These are phyloP conservation scores for Hypotaenidia philippensis DNA, from an alignment of 2,797 vertebrate species.

Conservation along the genomic window DNA sequence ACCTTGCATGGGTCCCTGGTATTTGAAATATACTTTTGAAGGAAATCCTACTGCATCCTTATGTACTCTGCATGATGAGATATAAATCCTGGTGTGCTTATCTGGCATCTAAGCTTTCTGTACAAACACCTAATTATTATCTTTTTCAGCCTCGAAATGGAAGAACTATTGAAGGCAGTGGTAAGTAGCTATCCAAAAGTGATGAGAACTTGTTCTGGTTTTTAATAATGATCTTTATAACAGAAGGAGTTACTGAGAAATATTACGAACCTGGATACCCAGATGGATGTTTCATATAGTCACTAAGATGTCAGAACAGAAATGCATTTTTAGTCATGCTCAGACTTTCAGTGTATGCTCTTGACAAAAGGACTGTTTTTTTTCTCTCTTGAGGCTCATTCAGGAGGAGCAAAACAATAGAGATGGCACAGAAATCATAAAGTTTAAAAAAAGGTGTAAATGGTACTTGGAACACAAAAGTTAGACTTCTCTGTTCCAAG, in stretches of 20 bases:
- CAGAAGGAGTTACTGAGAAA: neutral
- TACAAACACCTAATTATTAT: neutral
- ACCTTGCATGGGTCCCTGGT: neutral
- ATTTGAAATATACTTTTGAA: neutral
- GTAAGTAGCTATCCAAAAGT: conserved; percentile 53
- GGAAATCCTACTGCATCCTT: neutral
- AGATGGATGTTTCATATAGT: neutral
- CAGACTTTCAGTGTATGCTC: rapidly evolving
- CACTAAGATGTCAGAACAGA: neutral
- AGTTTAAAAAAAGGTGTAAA: neutral
- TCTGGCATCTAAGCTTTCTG: neutral
- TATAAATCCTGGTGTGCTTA: neutral
- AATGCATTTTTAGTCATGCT: neutral
- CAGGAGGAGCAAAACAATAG: neutral
- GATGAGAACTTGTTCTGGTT: neutral
- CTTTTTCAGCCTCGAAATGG: conserved; percentile 83
- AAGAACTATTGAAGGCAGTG: conserved; percentile 69
- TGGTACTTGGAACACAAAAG: neutral
- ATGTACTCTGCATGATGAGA: neutral
- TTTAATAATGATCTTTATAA: neutral
- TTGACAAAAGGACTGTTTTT: neutral
- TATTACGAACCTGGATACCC: neutral
- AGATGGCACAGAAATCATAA: neutral
- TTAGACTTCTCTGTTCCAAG: neutral
- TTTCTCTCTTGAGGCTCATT: neutral